A percentile compares a stretch with the other conserved stretches of the same genome.
Conservation (phyloP, 2,888 invertebrate genomes). For the Drosophila affinis region DNA sequence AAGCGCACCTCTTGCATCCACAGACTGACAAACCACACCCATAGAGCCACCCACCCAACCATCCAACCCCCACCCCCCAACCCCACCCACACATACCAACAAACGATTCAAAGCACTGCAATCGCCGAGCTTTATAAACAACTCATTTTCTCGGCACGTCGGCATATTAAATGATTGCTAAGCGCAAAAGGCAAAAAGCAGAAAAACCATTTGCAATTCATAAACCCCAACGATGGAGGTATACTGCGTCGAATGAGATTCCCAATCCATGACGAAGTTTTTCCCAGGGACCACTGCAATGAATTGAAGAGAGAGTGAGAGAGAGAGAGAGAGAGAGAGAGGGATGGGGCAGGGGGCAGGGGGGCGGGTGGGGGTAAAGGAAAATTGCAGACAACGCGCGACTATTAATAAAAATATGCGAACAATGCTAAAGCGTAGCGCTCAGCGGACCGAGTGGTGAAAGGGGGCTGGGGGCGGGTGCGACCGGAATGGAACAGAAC, state of each 20-base stretch:
- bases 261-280: slow-evolving; percentile 65
- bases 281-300: slow-evolving; percentile 44
- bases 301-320: slow-evolving; percentile 31
- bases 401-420: slow-evolving; percentile 72
- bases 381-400: slow-evolving; percentile 71
- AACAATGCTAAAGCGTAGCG: slow-evolving; percentile 60
- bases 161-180: slow-evolving; percentile 70
- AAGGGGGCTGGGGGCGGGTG: not conserved
- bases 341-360: not conserved
- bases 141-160: slow-evolving; percentile 65
- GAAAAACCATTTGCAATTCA: slow-evolving; percentile 69
- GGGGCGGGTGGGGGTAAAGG: slow-evolving; percentile 41
- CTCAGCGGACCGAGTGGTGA: slow-evolving; percentile 3
- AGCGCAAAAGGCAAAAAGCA: slow-evolving; percentile 62
- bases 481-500: too few species aligned
- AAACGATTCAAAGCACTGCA: slow-evolving; percentile 38
- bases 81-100: not conserved
- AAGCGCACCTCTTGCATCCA: slow-evolving; percentile 1
- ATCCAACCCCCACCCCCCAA: not conserved
- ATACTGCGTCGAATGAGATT: slow-evolving; percentile 16
- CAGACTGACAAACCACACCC: not conserved
- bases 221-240: slow-evolving; percentile 29
- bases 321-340: not conserved
- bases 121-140: slow-evolving; percentile 62
- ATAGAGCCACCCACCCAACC: not conserved